Conservation (phyloP, 1,140 invertebrate genomes). For the Drosophila serrata region DNA sequence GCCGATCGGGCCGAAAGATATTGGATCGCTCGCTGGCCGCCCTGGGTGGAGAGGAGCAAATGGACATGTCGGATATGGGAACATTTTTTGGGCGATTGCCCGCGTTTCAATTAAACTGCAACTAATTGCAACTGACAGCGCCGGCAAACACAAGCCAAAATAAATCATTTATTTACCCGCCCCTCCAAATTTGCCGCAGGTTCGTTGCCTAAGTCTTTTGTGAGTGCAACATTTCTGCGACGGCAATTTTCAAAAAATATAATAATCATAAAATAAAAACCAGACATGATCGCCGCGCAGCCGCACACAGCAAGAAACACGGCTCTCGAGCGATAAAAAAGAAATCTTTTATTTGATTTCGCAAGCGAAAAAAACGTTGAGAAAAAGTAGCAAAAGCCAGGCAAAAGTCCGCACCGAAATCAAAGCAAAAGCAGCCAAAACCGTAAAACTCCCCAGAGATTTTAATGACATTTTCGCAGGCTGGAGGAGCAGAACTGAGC, state of each 20-base stretch:
- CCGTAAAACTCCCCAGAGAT: conserved; percentile 77
- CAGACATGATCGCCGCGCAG: conserved; percentile 59
- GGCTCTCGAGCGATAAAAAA: conserved; percentile 72
- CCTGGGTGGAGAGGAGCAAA: conserved; percentile 41
- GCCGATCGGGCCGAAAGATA: conserved; percentile 57
- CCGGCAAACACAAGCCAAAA: conserved; percentile 55
- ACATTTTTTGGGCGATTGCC: conserved; percentile 52
- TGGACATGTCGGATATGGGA: conserved; percentile 62
- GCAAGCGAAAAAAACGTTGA: conserved; percentile 74
- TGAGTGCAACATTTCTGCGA: conserved; percentile 50
- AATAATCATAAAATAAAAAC: conserved; percentile 82
- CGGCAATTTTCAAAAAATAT: conserved; percentile 73
- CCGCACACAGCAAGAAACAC: conserved; percentile 35
- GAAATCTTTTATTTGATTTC: conserved; percentile 78
- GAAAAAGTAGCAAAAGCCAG: conserved; percentile 65
- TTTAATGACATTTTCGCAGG: conserved; percentile 83
- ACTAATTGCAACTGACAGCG: conserved; percentile 78
- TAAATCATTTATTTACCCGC: conserved; percentile 65
- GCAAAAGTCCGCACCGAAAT: conserved; percentile 52
- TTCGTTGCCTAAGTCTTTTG: conserved; percentile 78
- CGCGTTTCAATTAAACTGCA: conserved; percentile 73
- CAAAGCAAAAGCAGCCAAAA: conserved; percentile 78
- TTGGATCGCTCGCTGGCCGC: conserved; percentile 1
- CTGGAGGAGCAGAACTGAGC: conserved; percentile 38
- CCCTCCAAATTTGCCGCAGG: conserved; percentile 34